These are phyloP conservation scores for Zonitis immaculata DNA, from an alignment of 2,888 invertebrate species.

Conservation along the genomic window DNA sequence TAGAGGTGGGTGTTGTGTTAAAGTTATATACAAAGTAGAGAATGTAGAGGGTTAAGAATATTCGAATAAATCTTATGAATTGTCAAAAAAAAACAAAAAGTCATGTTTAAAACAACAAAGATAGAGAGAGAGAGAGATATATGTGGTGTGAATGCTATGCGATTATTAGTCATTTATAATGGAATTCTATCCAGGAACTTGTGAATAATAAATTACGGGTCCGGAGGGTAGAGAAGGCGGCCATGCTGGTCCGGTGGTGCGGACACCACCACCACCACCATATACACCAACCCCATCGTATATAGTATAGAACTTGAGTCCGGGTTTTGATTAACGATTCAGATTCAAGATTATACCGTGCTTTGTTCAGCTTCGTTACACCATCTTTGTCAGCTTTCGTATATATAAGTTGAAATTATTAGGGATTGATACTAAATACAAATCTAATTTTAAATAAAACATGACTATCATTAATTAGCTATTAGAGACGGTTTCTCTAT, in stretches of 20 bases:
- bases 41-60: conserved; percentile 36
- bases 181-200: conserved; percentile 45
- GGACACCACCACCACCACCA: too few species aligned
- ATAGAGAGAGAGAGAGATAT: not conserved
- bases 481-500: too few species aligned
- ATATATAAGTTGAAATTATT: conserved; percentile 19
- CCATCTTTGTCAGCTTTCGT: conserved; percentile 18
- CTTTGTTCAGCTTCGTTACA: conserved; percentile 25
- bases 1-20: conserved; percentile 23
- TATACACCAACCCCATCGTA: too few species aligned
- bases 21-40: conserved; percentile 35
- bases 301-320: conserved; percentile 30
- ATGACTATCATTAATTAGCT: not conserved
- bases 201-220: conserved; percentile 46
- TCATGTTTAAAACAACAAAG: not conserved
- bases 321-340: conserved; percentile 44
- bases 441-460: not conserved
- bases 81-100: too few species aligned
- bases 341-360: conserved; percentile 28
- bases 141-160: conserved; percentile 16
- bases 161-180: conserved; percentile 41
- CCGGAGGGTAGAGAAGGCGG: conserved; percentile 19
- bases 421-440: conserved; percentile 9
- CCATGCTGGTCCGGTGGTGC: conserved; percentile 23
- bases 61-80: conserved; percentile 11